phyloP scores from a whole-genome alignment of 2,113 vertebrate species.

The Chionis minor region DNA sequence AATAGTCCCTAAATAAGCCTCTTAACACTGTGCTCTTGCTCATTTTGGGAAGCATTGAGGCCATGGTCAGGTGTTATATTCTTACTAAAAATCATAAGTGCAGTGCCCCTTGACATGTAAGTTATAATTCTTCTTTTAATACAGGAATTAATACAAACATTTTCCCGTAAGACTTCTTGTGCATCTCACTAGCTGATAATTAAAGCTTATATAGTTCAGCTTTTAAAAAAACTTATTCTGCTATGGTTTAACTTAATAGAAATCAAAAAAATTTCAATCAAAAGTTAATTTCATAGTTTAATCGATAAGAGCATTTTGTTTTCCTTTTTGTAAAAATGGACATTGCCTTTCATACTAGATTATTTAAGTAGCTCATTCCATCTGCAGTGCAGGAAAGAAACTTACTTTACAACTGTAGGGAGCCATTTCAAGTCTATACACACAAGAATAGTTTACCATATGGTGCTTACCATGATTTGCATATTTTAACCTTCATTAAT shows the following conservation, averaged over 20 bases:
- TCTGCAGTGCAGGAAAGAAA: constrained; percentile 11
- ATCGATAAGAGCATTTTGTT: background rate
- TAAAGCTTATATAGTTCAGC: background rate
- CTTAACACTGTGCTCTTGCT: background rate
- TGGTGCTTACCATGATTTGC: constrained; percentile 15
- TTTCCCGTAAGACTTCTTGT: background rate
- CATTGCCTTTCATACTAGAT: background rate
- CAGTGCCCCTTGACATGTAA: background rate
- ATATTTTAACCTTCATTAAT: constrained; percentile 66
- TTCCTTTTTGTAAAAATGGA: background rate
- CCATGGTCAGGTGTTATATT: background rate
- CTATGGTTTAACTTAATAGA: background rate
- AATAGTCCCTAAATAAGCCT: background rate
- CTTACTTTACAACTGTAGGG: constrained; percentile 19
- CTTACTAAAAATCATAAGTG: background rate
- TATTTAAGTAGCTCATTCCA: background rate
- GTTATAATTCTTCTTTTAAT: background rate
- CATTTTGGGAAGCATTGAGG: background rate
- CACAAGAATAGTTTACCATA: constrained; percentile 44
- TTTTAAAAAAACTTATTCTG: background rate
- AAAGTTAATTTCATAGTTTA: background rate
- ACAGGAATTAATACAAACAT: background rate
- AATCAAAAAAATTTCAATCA: background rate
- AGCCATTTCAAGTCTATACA: constrained; percentile 31
- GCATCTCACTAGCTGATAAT: background rate